Evolutionary conservation across 2,113 vertebrate species (phyloP).

Genomic region (Antechinus stuartii): DNA sequence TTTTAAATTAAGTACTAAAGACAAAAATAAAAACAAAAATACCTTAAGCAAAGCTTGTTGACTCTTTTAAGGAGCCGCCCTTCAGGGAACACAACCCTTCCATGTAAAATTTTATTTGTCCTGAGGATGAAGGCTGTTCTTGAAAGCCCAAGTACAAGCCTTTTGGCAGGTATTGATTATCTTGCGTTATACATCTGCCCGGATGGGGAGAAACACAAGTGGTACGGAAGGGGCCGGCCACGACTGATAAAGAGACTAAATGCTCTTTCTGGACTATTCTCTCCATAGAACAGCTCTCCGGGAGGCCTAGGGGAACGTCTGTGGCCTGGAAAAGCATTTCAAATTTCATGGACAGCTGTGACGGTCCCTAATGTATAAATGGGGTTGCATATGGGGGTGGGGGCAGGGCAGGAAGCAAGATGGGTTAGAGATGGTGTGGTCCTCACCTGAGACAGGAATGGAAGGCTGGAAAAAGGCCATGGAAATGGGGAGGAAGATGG

Average conservation of each 20-base stretch:
- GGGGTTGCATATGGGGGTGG: not conserved
- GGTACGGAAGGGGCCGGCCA: not conserved
- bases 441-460: fast-evolving
- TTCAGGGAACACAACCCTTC: not conserved
- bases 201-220: not conserved
- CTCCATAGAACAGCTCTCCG: not conserved
- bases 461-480: not conserved
- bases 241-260: not conserved
- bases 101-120: not conserved
- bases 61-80: not conserved
- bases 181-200: not conserved
- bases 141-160: not conserved
- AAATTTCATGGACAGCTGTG: not conserved
- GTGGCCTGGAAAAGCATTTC: constrained; percentile 34
- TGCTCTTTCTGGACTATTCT: not conserved
- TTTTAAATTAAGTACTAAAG: not conserved
- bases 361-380: not conserved
- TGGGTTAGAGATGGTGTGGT: not conserved
- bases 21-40: not conserved
- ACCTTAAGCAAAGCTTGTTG: not conserved
- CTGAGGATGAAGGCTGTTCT: not conserved
- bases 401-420: not conserved
- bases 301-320: constrained; percentile 11
- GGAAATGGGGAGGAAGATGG: not conserved
- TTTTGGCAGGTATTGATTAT: not conserved